These are phyloP conservation scores for Calidris pugnax DNA, from an alignment of 2,113 vertebrate genomes.

Conservation along the genomic window DNA sequence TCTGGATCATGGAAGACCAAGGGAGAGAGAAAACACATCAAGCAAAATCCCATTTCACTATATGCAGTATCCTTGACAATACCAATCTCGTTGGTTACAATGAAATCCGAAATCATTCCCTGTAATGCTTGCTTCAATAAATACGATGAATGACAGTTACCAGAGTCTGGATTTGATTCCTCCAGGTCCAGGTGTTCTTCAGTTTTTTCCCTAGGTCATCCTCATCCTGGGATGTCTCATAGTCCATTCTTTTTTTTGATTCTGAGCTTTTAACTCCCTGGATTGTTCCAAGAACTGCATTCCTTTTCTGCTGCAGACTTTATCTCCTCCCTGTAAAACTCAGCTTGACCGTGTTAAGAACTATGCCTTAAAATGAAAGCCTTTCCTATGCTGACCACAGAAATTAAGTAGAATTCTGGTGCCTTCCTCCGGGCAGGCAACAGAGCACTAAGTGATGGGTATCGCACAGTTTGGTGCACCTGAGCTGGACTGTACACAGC, in stretches of 20 bases:
- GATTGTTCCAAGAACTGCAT: background rate
- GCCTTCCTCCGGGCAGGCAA: background rate
- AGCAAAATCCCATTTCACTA: background rate
- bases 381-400: background rate
- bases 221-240: background rate
- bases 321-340: background rate
- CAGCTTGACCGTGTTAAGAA: background rate
- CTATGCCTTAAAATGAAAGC: background rate
- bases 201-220: background rate
- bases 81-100: background rate
- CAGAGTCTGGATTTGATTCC: background rate
- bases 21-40: background rate
- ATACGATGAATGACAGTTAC: background rate
- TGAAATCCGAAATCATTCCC: background rate
- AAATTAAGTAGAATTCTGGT: background rate
- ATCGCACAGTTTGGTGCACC: background rate
- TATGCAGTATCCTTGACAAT: background rate
- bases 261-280: background rate
- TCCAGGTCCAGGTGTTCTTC: background rate
- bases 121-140: background rate
- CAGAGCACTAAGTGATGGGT: background rate
- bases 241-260: background rate
- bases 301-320: background rate
- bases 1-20: background rate
- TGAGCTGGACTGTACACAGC: background rate